Conservation (phyloP, 2,797 vertebrate species). For the Spatula clypeata region DNA sequence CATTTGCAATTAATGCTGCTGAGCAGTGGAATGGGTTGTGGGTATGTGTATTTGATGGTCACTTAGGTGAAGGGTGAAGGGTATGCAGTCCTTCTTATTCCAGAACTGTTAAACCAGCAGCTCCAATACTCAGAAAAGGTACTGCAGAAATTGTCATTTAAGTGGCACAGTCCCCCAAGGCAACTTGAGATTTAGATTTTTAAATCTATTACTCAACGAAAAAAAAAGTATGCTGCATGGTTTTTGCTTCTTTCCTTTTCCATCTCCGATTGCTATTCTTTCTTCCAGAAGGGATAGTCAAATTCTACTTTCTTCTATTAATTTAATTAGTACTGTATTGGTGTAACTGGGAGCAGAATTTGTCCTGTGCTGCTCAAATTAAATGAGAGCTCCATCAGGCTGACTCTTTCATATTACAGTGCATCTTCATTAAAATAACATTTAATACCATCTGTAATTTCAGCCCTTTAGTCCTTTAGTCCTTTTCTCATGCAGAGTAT, state of each 20-base stretch:
- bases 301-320: slow-evolving; percentile 36
- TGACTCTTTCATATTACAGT: slow-evolving; percentile 37
- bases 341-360: slow-evolving; percentile 60
- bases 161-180: not conserved
- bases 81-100: not conserved
- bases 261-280: not conserved
- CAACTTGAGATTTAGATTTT: not conserved
- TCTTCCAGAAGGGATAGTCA: not conserved
- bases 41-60: not conserved
- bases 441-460: slow-evolving; percentile 42
- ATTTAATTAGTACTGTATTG: slow-evolving; percentile 51
- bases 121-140: not conserved
- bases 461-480: not conserved
- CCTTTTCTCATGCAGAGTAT: not conserved
- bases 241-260: not conserved
- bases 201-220: not conserved
- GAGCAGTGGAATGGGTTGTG: not conserved
- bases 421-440: slow-evolving; percentile 37
- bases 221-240: not conserved
- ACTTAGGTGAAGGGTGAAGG: not conserved
- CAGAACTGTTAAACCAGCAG: not conserved
- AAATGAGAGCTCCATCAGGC: slow-evolving; percentile 44
- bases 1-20: not conserved
- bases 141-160: not conserved
- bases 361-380: slow-evolving; percentile 34